A percentile compares a stretch with the other conserved stretches of the same genome.
phyloP scores from a whole-genome alignment of 2,888 invertebrate genomes.

The Andrena marginata region DNA sequence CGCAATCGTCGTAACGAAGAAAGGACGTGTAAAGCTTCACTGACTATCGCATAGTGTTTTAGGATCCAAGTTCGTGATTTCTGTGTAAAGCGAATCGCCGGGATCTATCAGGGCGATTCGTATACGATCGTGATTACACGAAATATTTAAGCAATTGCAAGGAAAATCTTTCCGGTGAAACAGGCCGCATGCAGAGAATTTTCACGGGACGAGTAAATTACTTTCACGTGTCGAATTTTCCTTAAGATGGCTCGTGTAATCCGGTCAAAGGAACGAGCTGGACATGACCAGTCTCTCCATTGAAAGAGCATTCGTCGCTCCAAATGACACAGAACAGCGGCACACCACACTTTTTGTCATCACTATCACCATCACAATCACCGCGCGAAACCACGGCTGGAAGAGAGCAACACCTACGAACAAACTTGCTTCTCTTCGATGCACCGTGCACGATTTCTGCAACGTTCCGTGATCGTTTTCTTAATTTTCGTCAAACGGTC shows the following conservation, averaged over 20 bases:
- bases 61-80: slow-evolving; percentile 44
- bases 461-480: not conserved
- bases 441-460: not conserved
- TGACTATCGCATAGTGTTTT: slow-evolving; percentile 74
- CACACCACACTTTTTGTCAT: slow-evolving; percentile 17
- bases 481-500: not conserved
- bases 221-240: not conserved
- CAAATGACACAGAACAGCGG: slow-evolving; percentile 3
- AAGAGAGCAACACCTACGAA: not conserved
- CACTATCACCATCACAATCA: slow-evolving; percentile 13
- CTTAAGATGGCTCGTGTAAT: not conserved
- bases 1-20: slow-evolving; percentile 55
- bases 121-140: not conserved
- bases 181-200: not conserved
- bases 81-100: slow-evolving; percentile 1
- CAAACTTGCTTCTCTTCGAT: not conserved
- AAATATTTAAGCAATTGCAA: not conserved
- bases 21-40: not conserved
- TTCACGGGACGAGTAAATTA: not conserved
- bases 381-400: not conserved
- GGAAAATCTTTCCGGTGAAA: not conserved
- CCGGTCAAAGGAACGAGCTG: slow-evolving; percentile 36
- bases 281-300: not conserved
- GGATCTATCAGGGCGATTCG: not conserved
- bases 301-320: slow-evolving; percentile 8